Percentiles rank a stretch among this genome's conserved stretches.
phyloP scores from a whole-genome alignment of 1,140 invertebrate genomes.

The Microplitis demolitor region DNA sequence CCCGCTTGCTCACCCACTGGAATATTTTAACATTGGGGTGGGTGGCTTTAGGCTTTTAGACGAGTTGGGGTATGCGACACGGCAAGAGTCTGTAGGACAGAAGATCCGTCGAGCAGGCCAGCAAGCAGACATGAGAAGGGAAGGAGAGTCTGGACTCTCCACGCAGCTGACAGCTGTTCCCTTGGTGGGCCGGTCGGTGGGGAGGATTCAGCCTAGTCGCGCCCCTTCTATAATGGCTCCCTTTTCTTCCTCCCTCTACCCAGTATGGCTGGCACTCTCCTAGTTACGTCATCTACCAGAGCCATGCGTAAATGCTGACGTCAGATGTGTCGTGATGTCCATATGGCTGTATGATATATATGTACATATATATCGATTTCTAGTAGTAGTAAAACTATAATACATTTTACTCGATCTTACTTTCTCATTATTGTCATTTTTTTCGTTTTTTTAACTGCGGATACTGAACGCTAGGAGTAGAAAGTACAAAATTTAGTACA shows the following conservation, averaged over 20 bases:
- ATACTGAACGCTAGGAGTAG: no score
- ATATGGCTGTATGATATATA: background rate
- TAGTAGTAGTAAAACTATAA: background rate
- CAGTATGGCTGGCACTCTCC: conserved; percentile 57
- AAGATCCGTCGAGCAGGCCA: conserved; percentile 24
- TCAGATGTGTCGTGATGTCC: conserved; percentile 38
- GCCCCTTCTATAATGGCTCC: conserved; percentile 64
- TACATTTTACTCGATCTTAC: background rate
- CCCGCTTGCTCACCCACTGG: conserved; percentile 48
- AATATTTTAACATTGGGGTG: conserved; percentile 62
- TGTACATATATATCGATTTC: background rate
- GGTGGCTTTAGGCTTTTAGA: conserved; percentile 47
- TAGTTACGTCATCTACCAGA: conserved; percentile 32
- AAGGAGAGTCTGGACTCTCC: conserved; percentile 50
- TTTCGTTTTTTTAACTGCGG: no score
- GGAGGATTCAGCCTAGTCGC: conserved; percentile 63
- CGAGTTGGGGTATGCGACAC: conserved; percentile 33
- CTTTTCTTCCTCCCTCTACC: conserved; percentile 61
- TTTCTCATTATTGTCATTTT: no score
- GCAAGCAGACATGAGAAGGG: conserved; percentile 30
- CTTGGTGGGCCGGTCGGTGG: conserved; percentile 61
- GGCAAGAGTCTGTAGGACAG: conserved; percentile 29
- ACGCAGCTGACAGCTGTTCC: conserved; percentile 62
- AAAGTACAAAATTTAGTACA: no score
- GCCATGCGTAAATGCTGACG: conserved; percentile 41